Base-by-base conservation (phyloP, 2,888 invertebrate genomes). In the Troglohyphantes excavatus region DNA sequence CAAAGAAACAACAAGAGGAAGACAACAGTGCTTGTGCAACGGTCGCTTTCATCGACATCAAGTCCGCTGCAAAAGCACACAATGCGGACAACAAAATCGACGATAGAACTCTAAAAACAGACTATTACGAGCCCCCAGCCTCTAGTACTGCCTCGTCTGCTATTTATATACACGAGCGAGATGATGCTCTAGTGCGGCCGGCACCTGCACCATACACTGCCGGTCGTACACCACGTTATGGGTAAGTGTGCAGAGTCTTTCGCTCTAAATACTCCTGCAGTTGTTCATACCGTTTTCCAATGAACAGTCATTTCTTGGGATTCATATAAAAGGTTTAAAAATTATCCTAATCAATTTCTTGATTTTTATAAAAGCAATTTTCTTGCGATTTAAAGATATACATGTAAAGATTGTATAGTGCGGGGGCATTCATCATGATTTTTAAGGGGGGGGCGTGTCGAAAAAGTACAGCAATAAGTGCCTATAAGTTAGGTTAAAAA, bases 1-100 rank as follows among this genome's bases (percentile, higher is more conserved):
- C 96, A 91, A 92, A 92, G 92, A 93, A 92, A 78, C 53, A 53
- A n/a, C 53, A 53, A 53, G 92, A 92, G 73, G 92, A 92, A 39
- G 92, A 92, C 39, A 73, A 79, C 65, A 86, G 84, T 39, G 95
- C 96, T 94, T 96, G 96, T 95, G 97, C 97, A 94, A 96, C 97
- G 94, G 97, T 97, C 94, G 97, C 97, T 94, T 98, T 98, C 95
- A 97, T 98, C 96, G 98, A 98, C 95, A 98, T 98, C 95, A 97
- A 97, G 95, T 97, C 97, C 93, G 98, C 98, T 94, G 96, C 97
- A 93, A 98, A 98, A 95, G 97, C 98, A 92, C 97, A 97, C 94
- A 96, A 96, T 94, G 96, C 96, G 93, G 97, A 97, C 94, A 97
- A 97, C 94, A 96, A 96, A 94, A 94, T 98, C 94, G 97, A 97